These are phyloP conservation scores for Hestina assimilis DNA, from an alignment of 1,140 invertebrate species.

Conservation along the genomic window DNA sequence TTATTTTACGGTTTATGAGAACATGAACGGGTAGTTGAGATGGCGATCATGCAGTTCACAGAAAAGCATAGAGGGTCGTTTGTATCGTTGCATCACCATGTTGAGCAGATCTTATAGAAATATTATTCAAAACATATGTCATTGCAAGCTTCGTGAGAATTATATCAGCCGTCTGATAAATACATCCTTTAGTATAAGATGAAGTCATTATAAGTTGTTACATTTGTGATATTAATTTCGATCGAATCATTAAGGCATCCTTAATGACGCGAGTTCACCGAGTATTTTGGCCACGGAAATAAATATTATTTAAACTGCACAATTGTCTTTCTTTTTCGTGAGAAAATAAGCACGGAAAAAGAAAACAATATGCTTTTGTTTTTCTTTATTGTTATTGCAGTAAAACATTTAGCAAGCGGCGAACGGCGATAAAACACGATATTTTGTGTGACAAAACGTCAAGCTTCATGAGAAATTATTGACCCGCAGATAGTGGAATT, in stretches of 20 bases:
- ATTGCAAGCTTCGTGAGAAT: conserved; percentile 18
- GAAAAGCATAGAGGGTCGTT: conserved; percentile 60
- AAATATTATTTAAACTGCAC: conserved; percentile 73
- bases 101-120: conserved; percentile 54
- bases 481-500: conserved; percentile 74
- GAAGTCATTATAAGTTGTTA: no score
- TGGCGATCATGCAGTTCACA: conserved; percentile 57
- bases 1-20: conserved; percentile 49
- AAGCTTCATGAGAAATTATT: conserved; percentile 76
- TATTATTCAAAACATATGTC: conserved; percentile 27
- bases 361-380: conserved; percentile 73
- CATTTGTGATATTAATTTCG: no score
- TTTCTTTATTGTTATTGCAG: conserved; percentile 77
- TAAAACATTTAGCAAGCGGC: conserved; percentile 73
- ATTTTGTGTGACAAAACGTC: conserved; percentile 78
- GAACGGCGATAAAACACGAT: conserved; percentile 69
- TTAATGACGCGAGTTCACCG: conserved; percentile 49
- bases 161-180: conserved; percentile 9
- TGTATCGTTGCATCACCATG: conserved; percentile 49
- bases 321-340: conserved; percentile 66
- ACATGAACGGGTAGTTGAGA: conserved; percentile 36
- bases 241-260: conserved; percentile 27
- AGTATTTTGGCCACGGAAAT: conserved; percentile 60
- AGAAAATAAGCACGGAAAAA: conserved; percentile 63
- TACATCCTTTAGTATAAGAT: conserved; percentile 23